Percentiles rank a stretch among this genome's conserved stretches.
These are phyloP conservation scores for Sabatieria punctata DNA, from an alignment of 2,888 invertebrate genomes.

Conservation along the genomic window DNA sequence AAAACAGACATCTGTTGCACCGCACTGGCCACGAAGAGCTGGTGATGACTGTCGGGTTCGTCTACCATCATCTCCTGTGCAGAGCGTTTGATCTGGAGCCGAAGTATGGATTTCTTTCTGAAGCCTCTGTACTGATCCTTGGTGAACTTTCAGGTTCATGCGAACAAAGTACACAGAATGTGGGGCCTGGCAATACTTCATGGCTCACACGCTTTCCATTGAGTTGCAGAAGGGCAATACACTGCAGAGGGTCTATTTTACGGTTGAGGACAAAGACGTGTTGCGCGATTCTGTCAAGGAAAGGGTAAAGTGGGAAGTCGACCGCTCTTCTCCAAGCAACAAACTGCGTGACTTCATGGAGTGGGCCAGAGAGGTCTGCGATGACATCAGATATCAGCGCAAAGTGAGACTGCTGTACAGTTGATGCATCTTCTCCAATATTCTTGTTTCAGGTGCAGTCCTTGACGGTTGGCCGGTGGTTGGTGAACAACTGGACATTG, in stretches of 20 bases:
- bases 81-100: slow-evolving; percentile 30
- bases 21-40: not conserved
- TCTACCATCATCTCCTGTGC: slow-evolving; percentile 30
- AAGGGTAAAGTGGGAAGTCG: slow-evolving; percentile 33
- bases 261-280: slow-evolving; percentile 31
- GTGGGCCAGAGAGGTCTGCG: slow-evolving; percentile 32
- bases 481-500: slow-evolving; percentile 30
- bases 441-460: slow-evolving; percentile 15
- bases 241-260: slow-evolving; percentile 32
- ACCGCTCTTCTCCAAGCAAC: slow-evolving; percentile 32
- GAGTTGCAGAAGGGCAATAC: slow-evolving; percentile 32
- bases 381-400: slow-evolving; percentile 33
- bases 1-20: slow-evolving; percentile 2
- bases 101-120: too few species aligned
- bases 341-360: slow-evolving; percentile 34
- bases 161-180: too few species aligned
- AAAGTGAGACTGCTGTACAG: slow-evolving; percentile 11
- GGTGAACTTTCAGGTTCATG: too few species aligned
- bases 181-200: slow-evolving; percentile 28
- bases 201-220: slow-evolving; percentile 25
- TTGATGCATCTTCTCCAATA: not conserved
- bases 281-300: slow-evolving; percentile 33
- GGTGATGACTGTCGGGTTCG: slow-evolving; percentile 32
- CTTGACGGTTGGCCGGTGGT: slow-evolving; percentile 22
- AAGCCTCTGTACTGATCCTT: too few species aligned